phyloP scores from a whole-genome alignment of 1,140 invertebrate species.

The Melanaphis sacchari region DNA sequence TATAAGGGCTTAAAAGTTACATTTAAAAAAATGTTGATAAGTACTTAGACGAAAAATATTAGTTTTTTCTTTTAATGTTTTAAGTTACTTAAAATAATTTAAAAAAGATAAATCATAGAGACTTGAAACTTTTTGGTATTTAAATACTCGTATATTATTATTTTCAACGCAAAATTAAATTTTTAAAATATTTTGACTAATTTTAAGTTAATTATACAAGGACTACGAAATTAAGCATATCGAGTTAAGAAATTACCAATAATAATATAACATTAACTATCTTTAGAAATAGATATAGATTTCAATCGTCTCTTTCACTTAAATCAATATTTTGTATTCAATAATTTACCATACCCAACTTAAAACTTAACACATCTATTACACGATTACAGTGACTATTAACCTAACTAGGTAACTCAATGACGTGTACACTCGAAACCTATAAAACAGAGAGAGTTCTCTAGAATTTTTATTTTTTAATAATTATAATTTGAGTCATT shows the following conservation, averaged over 20 bases:
- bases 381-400: background rate
- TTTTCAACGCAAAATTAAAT: background rate
- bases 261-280: background rate
- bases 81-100: background rate
- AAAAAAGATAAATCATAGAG: background rate
- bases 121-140: background rate
- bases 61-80: background rate
- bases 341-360: no score
- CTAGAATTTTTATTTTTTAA: no score
- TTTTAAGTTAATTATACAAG: background rate
- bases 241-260: background rate
- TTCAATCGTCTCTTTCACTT: background rate
- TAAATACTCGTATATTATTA: no score
- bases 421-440: background rate
- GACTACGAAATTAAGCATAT: background rate
- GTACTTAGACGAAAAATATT: background rate
- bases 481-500: background rate
- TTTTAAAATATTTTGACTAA: background rate
- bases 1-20: background rate
- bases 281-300: background rate
- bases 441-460: background rate
- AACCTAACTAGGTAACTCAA: background rate
- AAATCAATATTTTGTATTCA: background rate
- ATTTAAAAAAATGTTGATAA: background rate
- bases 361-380: no score